Percentiles rank a stretch among this genome's conserved stretches.
phyloP scores from a whole-genome alignment of 2,888 invertebrate species.

The Spodoptera littoralis region DNA sequence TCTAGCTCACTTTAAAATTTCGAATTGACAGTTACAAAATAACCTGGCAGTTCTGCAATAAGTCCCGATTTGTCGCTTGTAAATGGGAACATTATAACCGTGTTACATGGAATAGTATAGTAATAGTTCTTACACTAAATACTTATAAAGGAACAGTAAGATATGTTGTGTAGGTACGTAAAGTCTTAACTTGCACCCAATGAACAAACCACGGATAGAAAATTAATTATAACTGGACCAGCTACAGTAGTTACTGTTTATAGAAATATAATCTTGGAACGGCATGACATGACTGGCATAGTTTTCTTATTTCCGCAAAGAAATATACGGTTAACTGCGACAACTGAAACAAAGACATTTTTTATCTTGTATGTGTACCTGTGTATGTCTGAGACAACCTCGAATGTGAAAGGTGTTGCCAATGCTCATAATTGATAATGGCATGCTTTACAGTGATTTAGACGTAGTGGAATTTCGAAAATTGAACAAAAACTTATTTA shows the following conservation, averaged over 20 bases:
- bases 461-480: constrained; percentile 7
- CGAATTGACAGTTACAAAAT: too few species aligned
- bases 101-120: too few species aligned
- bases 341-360: not conserved
- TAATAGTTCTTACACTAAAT: too few species aligned
- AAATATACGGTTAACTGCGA: constrained; percentile 24
- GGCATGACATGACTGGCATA: constrained; percentile 20
- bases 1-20: too few species aligned
- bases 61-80: too few species aligned
- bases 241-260: not conserved
- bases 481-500: constrained; percentile 10
- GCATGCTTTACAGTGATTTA: constrained; percentile 30
- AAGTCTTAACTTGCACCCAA: too few species aligned
- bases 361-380: constrained; percentile 9
- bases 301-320: constrained; percentile 54
- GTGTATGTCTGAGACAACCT: constrained; percentile 46
- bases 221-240: too few species aligned
- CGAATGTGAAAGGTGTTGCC: constrained; percentile 55
- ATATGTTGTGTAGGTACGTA: too few species aligned
- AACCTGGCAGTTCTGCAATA: too few species aligned
- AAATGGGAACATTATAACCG: too few species aligned
- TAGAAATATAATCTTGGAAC: constrained; percentile 1
- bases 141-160: too few species aligned
- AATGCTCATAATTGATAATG: constrained; percentile 42
- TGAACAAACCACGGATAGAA: too few species aligned